phyloP scores from a whole-genome alignment of 2,113 vertebrate genomes.

The Triplophysa siluroides region DNA sequence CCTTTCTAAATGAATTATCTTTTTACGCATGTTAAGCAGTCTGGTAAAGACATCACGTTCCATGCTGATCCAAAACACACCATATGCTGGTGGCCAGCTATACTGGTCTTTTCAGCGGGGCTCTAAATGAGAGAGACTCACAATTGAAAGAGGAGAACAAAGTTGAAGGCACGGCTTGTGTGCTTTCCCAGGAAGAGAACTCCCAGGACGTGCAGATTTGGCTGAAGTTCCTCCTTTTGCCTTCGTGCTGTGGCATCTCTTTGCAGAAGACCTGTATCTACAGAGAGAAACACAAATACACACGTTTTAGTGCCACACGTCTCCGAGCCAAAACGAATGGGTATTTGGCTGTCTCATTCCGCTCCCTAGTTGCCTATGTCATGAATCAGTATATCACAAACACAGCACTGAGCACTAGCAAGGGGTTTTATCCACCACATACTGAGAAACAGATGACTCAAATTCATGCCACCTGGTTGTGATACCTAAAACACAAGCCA shows the following conservation, averaged over 20 bases:
- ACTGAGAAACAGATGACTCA: too few species aligned
- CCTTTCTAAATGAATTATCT: neutral
- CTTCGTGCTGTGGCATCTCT: constrained; percentile 31
- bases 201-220: constrained; percentile 72
- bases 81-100: constrained; percentile 3
- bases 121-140: constrained; percentile 59
- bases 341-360: neutral
- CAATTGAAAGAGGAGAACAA: constrained; percentile 74
- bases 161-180: constrained; percentile 69
- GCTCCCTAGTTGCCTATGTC: neutral
- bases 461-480: too few species aligned
- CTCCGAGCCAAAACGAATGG: neutral
- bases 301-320: neutral
- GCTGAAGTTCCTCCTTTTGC: constrained; percentile 56
- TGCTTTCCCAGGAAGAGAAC: constrained; percentile 69
- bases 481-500: too few species aligned
- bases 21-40: neutral
- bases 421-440: too few species aligned
- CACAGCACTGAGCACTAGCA: too few species aligned
- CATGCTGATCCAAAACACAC: neutral
- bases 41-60: neutral
- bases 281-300: constrained; percentile 23
- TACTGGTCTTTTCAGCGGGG: neutral
- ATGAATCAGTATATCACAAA: too few species aligned
- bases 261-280: constrained; percentile 67